phyloP scores from a whole-genome alignment of 2,888 invertebrate species.

The Heteropelma amictum region DNA sequence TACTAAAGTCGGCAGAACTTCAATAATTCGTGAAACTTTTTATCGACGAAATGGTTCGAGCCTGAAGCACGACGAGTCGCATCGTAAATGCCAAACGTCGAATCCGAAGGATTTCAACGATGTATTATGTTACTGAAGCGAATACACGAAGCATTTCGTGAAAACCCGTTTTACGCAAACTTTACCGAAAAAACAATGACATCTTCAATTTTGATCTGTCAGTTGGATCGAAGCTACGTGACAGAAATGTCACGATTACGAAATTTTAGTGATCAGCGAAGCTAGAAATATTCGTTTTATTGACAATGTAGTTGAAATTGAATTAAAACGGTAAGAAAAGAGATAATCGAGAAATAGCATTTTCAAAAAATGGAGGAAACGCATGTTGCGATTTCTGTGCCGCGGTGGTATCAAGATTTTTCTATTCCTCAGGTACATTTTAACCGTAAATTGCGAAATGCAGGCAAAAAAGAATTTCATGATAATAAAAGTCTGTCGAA shows the following conservation, averaged over 20 bases:
- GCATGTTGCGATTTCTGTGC: slow-evolving; percentile 38
- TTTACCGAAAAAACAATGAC: slow-evolving; percentile 18
- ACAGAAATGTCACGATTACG: slow-evolving; percentile 5
- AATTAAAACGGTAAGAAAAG: slow-evolving; percentile 35
- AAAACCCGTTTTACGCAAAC: background rate
- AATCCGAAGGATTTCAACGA: slow-evolving; percentile 66
- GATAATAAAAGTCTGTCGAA: background rate
- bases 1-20: slow-evolving; percentile 59
- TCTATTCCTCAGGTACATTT: slow-evolving; percentile 65
- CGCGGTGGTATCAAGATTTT: slow-evolving; percentile 69
- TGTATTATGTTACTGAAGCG: slow-evolving; percentile 56
- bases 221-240: slow-evolving; percentile 3
- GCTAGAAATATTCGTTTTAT: background rate
- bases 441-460: background rate
- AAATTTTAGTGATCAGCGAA: background rate
- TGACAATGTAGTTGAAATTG: background rate
- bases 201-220: background rate
- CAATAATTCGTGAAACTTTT: slow-evolving; percentile 64
- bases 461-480: background rate
- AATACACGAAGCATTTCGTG: background rate
- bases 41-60: slow-evolving; percentile 66
- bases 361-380: slow-evolving; percentile 26
- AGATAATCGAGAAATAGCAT: background rate
- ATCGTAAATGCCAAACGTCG: slow-evolving; percentile 57
- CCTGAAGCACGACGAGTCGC: slow-evolving; percentile 66